Conservation (phyloP, 2,797 vertebrate genomes). For the Phalloptychus januarius region DNA sequence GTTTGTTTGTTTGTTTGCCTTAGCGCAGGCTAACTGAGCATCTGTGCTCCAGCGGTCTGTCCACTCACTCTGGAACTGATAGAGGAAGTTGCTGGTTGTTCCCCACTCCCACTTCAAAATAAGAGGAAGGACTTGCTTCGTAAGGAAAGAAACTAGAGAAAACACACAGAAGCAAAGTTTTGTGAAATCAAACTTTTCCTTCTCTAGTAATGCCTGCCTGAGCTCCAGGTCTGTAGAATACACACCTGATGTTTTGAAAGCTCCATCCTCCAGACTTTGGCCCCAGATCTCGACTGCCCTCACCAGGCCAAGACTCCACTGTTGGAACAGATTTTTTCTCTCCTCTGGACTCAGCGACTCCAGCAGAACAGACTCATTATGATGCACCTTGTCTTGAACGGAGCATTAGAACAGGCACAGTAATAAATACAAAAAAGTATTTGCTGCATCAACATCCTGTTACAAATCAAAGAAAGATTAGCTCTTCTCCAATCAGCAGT, state of each 20-base stretch:
- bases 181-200: background rate
- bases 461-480: background rate
- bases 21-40: background rate
- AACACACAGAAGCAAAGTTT: constrained; percentile 1
- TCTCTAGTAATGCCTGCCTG: too few species aligned
- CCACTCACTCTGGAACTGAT: constrained; percentile 56
- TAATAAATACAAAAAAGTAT: background rate
- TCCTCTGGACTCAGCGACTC: constrained; percentile 35
- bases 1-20: too few species aligned
- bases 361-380: background rate
- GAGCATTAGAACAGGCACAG: background rate
- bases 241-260: constrained; percentile 52
- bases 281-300: constrained; percentile 24
- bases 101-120: constrained; percentile 73
- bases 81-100: constrained; percentile 65
- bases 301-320: constrained; percentile 32
- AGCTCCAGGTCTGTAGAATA: background rate
- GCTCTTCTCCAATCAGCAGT: background rate
- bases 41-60: background rate
- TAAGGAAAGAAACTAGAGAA: constrained; percentile 40
- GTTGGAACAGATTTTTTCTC: constrained; percentile 3
- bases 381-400: constrained; percentile 38
- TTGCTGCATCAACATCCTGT: constrained; percentile 1
- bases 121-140: constrained; percentile 42
- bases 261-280: constrained; percentile 38